Conservation (phyloP, 92 coral and sea anemone species). For the Zoanthus solanderi region DNA sequence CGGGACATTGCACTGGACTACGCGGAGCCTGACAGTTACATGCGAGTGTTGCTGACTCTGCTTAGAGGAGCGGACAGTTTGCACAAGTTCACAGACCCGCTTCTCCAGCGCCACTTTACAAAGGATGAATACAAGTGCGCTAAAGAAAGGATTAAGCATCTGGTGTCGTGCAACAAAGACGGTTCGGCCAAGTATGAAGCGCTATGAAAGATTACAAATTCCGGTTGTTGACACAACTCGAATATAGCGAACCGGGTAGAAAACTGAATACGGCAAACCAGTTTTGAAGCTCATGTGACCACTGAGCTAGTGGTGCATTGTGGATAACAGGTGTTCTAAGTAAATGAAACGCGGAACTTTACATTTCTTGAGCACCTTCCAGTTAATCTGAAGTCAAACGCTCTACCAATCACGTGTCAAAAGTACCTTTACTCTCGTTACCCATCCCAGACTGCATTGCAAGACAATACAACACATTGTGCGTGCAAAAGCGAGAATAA, state of each 20-base stretch:
- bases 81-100: slow-evolving; percentile 38
- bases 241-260: background rate
- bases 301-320: background rate
- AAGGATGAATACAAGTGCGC: slow-evolving; percentile 46
- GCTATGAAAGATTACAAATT: background rate
- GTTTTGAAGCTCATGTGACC: background rate
- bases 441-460: too few relatives aligned
- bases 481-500: too few relatives aligned
- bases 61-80: slow-evolving; percentile 30
- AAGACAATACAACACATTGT: too few relatives aligned
- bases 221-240: background rate
- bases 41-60: slow-evolving; percentile 28
- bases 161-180: slow-evolving; percentile 38
- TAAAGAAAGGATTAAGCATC: slow-evolving; percentile 34
- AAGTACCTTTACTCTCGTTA: too few relatives aligned
- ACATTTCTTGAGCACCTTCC: background rate
- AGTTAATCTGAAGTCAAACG: too few relatives aligned
- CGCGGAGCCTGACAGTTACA: slow-evolving; percentile 41
- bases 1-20: slow-evolving; percentile 35
- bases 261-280: background rate
- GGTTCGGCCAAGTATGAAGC: slow-evolving; percentile 42
- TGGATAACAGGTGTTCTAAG: background rate
- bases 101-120: slow-evolving; percentile 35
- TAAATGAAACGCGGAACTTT: background rate
- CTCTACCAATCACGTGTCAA: too few relatives aligned